Conservation (phyloP, 1,140 invertebrate genomes). For the Cecropterus lyciades region DNA sequence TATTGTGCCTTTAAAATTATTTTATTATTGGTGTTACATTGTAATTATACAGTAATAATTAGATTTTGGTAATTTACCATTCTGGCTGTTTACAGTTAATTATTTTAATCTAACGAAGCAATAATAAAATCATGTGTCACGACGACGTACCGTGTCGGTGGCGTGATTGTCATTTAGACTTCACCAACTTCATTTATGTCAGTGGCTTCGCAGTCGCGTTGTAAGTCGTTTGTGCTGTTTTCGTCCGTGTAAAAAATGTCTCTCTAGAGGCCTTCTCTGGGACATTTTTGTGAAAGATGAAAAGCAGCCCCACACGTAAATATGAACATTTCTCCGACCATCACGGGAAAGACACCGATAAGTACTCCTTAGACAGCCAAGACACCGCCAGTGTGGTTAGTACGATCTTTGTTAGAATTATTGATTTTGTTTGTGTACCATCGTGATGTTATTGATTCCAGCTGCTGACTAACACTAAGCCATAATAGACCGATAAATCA, state of each 20-base stretch:
- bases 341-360: constrained; percentile 76
- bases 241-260: constrained; percentile 68
- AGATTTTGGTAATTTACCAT: not conserved
- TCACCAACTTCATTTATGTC: constrained; percentile 29
- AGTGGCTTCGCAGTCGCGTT: constrained; percentile 53
- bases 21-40: too few relatives aligned
- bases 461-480: constrained; percentile 37
- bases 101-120: not conserved
- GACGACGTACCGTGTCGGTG: not conserved
- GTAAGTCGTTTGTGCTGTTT: constrained; percentile 59
- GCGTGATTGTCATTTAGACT: constrained; percentile 7
- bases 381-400: constrained; percentile 83
- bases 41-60: too few relatives aligned
- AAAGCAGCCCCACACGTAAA: constrained; percentile 81
- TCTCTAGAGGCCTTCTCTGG: constrained; percentile 60
- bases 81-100: constrained; percentile 22
- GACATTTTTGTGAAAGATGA: constrained; percentile 76
- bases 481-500: too few relatives aligned
- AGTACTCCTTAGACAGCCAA: constrained; percentile 81
- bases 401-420: constrained; percentile 65
- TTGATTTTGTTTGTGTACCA: constrained; percentile 82
- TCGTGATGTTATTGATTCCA: constrained; percentile 72
- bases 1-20: too few relatives aligned
- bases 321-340: constrained; percentile 81
- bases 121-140: constrained; percentile 1